A percentile compares a stretch with the other conserved stretches of the same genome.
These are phyloP conservation scores for Drosophila nigrodunni DNA, from an alignment of 1,140 invertebrate species.

Conservation along the genomic window DNA sequence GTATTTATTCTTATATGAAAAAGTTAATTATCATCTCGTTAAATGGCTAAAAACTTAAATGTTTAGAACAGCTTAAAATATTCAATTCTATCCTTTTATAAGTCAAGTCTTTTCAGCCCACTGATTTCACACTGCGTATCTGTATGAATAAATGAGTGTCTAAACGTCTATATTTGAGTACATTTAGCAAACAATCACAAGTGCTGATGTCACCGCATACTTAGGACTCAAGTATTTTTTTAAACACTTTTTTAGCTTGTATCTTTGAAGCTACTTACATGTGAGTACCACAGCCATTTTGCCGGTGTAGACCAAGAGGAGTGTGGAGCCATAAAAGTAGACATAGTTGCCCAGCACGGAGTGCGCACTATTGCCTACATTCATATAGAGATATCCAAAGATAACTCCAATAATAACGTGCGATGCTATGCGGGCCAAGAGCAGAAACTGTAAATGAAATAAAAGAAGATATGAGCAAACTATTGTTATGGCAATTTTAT, in stretches of 20 bases:
- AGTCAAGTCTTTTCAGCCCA: too few species aligned
- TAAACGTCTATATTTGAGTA: not conserved
- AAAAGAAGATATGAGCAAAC: not conserved
- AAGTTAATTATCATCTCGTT: too few species aligned
- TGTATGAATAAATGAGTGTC: not conserved
- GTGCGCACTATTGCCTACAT: conserved; percentile 93
- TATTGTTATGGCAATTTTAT: not conserved
- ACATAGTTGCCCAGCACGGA: conserved; percentile 95
- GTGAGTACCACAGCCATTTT: conserved; percentile 98
- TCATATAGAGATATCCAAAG: conserved; percentile 95
- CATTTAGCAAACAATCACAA: conserved; percentile 18
- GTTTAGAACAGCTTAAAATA: too few species aligned
- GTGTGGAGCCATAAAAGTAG: conserved; percentile 95
- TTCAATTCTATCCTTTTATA: too few species aligned
- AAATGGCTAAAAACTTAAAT: too few species aligned
- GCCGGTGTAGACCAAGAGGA: conserved; percentile 96
- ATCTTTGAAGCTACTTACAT: conserved; percentile 89
- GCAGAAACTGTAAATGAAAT: conserved; percentile 86
- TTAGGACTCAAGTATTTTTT: conserved; percentile 7
- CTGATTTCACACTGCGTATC: not conserved
- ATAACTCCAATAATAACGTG: conserved; percentile 93
- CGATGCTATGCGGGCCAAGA: conserved; percentile 90
- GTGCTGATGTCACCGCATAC: conserved; percentile 3
- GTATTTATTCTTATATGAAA: too few species aligned
- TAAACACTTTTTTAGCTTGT: not conserved